These are phyloP conservation scores for Hedychridium roseum DNA, from an alignment of 2,888 invertebrate genomes.

Conservation along the genomic window DNA sequence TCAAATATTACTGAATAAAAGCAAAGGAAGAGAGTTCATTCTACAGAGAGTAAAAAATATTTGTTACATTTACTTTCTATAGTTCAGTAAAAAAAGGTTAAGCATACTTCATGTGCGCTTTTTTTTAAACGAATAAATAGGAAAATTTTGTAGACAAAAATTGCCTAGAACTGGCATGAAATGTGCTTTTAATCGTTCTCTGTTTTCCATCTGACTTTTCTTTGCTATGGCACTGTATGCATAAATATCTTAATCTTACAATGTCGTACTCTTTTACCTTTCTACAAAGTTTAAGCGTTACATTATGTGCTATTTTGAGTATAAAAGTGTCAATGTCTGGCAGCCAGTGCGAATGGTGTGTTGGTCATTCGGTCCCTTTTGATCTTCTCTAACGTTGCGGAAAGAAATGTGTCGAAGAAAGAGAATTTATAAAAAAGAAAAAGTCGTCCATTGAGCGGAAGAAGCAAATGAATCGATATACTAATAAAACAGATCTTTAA, in stretches of 20 bases:
- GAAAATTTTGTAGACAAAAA: slow-evolving; percentile 13
- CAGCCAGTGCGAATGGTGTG: too few species aligned
- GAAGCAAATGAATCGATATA: slow-evolving; percentile 13
- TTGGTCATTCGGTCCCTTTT: too few species aligned
- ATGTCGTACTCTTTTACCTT: slow-evolving; percentile 28
- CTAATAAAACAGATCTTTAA: slow-evolving; percentile 16
- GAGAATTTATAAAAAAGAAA: slow-evolving; percentile 15
- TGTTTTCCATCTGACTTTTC: slow-evolving; percentile 46
- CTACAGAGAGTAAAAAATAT: slow-evolving; percentile 21
- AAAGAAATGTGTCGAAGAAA: slow-evolving; percentile 13
- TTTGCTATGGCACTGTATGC: slow-evolving; percentile 50
- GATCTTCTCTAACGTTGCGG: too few species aligned
- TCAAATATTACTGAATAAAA: too few species aligned
- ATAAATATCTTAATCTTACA: slow-evolving; percentile 40
- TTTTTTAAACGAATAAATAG: slow-evolving; percentile 26
- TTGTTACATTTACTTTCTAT: slow-evolving; percentile 8
- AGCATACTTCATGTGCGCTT: too few species aligned
- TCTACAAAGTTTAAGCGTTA: slow-evolving; percentile 30
- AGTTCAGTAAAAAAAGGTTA: too few species aligned
- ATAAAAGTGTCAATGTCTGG: slow-evolving; percentile 37
- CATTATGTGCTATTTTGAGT: slow-evolving; percentile 20
- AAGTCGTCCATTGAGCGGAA: slow-evolving; percentile 18
- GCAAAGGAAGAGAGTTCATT: too few species aligned
- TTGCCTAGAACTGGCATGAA: slow-evolving; percentile 42
- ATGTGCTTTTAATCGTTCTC: slow-evolving; percentile 24